phyloP scores from a whole-genome alignment of 2,797 vertebrate species.

The Enteromius radiatus region DNA sequence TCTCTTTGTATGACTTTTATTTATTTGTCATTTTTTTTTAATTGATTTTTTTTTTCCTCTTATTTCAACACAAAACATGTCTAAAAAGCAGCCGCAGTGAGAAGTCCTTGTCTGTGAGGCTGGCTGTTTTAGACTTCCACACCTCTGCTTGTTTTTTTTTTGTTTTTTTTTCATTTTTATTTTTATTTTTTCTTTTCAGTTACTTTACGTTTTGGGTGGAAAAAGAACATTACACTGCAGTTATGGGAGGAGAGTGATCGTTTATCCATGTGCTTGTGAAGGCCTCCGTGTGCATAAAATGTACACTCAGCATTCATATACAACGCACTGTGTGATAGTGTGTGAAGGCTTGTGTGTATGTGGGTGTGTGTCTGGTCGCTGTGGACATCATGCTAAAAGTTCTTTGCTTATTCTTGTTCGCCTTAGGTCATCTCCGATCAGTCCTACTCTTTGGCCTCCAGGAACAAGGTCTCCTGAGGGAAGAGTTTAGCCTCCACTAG shows the following conservation, averaged over 20 bases:
- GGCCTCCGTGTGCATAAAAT: slow-evolving; percentile 76
- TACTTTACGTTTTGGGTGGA: slow-evolving; percentile 66
- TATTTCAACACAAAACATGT: slow-evolving; percentile 79
- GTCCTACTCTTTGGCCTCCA: slow-evolving; percentile 95
- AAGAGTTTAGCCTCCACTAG: slow-evolving; percentile 97
- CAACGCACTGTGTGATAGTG: slow-evolving; percentile 59
- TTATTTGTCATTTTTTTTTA: slow-evolving; percentile 62
- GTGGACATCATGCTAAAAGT: slow-evolving; percentile 75
- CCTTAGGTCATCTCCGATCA: slow-evolving; percentile 60
- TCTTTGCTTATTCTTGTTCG: slow-evolving; percentile 71
- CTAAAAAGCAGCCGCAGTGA: slow-evolving; percentile 76
- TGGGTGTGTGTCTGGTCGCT: slow-evolving; percentile 78
- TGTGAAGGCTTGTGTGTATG: slow-evolving; percentile 67
- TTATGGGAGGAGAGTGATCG: slow-evolving; percentile 65
- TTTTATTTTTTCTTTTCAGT: slow-evolving; percentile 35
- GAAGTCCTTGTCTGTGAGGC: slow-evolving; percentile 64
- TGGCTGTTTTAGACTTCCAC: slow-evolving; percentile 63
- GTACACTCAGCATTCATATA: slow-evolving; percentile 73
- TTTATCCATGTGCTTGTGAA: slow-evolving; percentile 88
- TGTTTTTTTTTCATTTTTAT: no score
- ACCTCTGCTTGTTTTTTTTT: slow-evolving; percentile 61
- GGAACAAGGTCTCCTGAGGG: slow-evolving; percentile 99
- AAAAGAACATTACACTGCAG: slow-evolving; percentile 74
- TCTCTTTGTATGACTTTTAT: slow-evolving; percentile 53
- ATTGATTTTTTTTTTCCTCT: slow-evolving; percentile 62